A percentile compares a stretch with the other conserved stretches of the same genome.
phyloP scores from a whole-genome alignment of 2,888 invertebrate species.

The Cryptus viduatorius region DNA sequence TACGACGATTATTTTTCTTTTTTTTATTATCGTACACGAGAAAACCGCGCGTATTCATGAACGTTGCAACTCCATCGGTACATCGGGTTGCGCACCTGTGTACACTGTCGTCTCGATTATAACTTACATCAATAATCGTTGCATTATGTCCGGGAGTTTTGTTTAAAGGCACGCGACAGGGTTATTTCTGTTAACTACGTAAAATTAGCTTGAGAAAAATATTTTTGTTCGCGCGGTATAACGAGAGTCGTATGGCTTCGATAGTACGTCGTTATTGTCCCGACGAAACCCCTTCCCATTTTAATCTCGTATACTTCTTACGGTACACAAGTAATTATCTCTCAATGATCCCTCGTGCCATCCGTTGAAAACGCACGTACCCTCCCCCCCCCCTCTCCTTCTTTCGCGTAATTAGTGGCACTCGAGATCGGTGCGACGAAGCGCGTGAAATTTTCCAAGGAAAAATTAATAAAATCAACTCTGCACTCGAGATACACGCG shows the following conservation, averaged over 20 bases:
- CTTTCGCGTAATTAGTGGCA: conserved; percentile 16
- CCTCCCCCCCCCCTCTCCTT: background rate
- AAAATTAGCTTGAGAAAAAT: background rate
- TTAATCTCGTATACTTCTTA: background rate
- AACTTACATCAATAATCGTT: conserved; percentile 15
- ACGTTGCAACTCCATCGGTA: conserved; percentile 8
- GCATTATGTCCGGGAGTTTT: conserved; percentile 22
- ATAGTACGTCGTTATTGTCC: background rate
- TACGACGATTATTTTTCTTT: background rate
- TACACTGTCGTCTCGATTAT: conserved; percentile 22
- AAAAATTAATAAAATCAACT: conserved; percentile 34
- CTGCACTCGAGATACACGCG: conserved; percentile 8
- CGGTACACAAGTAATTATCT: conserved; percentile 16
- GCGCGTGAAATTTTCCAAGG: conserved; percentile 28
- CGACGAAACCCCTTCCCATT: background rate
- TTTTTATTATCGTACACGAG: conserved; percentile 5
- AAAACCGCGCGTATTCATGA: conserved; percentile 8
- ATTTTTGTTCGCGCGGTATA: background rate
- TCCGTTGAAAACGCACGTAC: background rate
- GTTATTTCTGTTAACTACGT: background rate
- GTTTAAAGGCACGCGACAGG: no score
- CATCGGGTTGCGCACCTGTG: conserved; percentile 24
- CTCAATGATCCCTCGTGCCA: background rate
- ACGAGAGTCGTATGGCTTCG: background rate
- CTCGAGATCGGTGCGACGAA: conserved; percentile 36